Percentiles rank a stretch among this genome's conserved stretches.
phyloP scores from a whole-genome alignment of 2,113 vertebrate species.

The Ahaetulla prasina region DNA sequence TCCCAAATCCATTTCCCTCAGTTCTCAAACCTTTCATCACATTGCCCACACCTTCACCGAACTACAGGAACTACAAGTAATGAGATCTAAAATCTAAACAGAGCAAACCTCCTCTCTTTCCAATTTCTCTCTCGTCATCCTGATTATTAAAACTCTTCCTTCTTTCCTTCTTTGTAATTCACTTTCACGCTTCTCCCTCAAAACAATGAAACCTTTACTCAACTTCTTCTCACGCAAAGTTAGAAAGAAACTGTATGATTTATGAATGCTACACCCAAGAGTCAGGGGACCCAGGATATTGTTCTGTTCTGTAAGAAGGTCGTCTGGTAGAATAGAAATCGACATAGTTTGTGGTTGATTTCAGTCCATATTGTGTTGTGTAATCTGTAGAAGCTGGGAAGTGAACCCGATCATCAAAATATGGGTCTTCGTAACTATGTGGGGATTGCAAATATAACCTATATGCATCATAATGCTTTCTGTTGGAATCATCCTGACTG shows the following conservation, averaged over 20 bases:
- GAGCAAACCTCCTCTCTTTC: constrained; percentile 64
- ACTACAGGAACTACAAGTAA: constrained; percentile 81
- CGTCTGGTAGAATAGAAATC: constrained; percentile 96
- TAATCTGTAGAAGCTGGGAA: constrained; percentile 86
- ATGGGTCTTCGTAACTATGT: constrained; percentile 89
- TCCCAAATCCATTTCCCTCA: constrained; percentile 72
- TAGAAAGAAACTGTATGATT: constrained; percentile 59
- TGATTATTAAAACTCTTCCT: constrained; percentile 66
- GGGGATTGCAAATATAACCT: constrained; percentile 90
- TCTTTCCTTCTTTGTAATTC: constrained; percentile 78
- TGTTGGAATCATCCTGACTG: constrained; percentile 77
- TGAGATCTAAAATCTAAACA: constrained; percentile 82
- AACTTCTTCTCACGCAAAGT: constrained; percentile 60
- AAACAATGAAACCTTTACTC: constrained; percentile 56
- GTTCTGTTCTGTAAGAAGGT: constrained; percentile 90
- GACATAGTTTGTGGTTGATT: constrained; percentile 91
- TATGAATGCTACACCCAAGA: constrained; percentile 87
- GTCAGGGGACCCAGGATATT: constrained; percentile 95
- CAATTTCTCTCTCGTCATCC: constrained; percentile 59
- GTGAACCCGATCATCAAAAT: constrained; percentile 87
- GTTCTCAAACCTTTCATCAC: constrained; percentile 82
- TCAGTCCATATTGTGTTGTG: constrained; percentile 84
- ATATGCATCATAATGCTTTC: constrained; percentile 91
- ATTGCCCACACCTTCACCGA: constrained; percentile 83
- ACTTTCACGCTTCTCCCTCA: constrained; percentile 77